Evolutionary conservation across 2,113 vertebrate species (phyloP), one percentile per base, ranked within the genome.

Genomic region (Falco punctatus): DNA sequence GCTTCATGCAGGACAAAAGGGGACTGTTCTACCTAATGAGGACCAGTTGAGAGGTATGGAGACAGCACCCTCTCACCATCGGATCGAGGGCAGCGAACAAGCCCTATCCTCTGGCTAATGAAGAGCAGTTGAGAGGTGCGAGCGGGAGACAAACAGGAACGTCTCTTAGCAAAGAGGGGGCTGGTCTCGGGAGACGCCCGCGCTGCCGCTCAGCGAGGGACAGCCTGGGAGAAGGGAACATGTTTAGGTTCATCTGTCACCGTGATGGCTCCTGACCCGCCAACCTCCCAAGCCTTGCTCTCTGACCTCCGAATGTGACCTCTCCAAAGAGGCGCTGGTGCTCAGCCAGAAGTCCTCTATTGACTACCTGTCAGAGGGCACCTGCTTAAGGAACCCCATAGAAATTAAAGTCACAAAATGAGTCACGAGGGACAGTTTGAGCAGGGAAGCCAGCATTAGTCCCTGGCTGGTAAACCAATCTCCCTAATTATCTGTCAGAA

Each of bases 291-390:
- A 97, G 98, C 97, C 96, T 62, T 98, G 98, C 99, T 98, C 99
- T 98, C 97, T 97, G 98, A 99, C 98, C 99, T 97, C 98, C 97
- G 62, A 95, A 97, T 97, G 97, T 98, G 99, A 99, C 99, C 99
- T 98, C 96, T 96, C 97, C 97, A 88, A 92, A 98, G 97, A 97
- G 97, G 97, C 94, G 88, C 98, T 94, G 97, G 97, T 97, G 98
- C 98, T 97, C 92, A 42, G 89, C 97, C 98, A 98, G 96, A 98
- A 98, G 96, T 95, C 98, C 98, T 94, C 98, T 99, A 99, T 99
- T 99, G 99, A 99, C 99, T 99, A 99, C 99, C 99, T 99, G 99
- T 98, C 99, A 98, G 83, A 49, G 94, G 98, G 99, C 99, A 99
- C 99, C 98, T 98, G 98, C 98, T 96, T 91, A 94, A 96, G 96